A percentile compares a stretch with the other conserved stretches of the same genome.
Conservation (phyloP, 2,113 vertebrate genomes). For the Ctenodactylus gundi region DNA sequence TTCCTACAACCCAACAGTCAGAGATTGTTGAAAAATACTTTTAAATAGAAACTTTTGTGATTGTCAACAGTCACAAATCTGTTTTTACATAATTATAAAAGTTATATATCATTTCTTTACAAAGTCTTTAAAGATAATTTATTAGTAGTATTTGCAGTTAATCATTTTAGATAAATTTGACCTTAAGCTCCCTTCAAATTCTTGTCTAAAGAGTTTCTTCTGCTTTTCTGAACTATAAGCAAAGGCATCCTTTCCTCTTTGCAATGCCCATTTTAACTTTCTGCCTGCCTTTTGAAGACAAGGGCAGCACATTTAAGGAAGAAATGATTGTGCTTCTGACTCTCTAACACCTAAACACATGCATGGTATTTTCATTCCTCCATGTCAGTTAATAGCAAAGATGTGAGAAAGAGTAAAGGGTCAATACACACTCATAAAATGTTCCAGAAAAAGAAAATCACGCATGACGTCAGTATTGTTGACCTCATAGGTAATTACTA, state of each 20-base stretch:
- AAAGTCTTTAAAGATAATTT: not conserved
- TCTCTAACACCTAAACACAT: not conserved
- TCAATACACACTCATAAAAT: not conserved
- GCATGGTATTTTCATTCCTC: not conserved
- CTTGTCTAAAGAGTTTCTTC: not conserved
- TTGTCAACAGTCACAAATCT: not conserved
- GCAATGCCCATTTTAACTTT: not conserved
- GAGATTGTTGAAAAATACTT: not conserved
- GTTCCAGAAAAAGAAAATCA: not conserved
- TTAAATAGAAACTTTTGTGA: not conserved
- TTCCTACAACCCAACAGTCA: not conserved
- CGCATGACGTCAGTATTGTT: not conserved
- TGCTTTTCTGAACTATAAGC: not conserved
- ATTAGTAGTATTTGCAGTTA: not conserved
- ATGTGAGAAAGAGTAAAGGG: not conserved
- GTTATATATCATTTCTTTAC: not conserved
- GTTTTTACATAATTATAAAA: not conserved
- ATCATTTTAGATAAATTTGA: not conserved
- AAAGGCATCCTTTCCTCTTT: not conserved
- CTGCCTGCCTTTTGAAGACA: not conserved
- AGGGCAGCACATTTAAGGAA: not conserved
- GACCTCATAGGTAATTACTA: not conserved
- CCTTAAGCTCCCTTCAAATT: not conserved
- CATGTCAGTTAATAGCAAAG: not conserved
- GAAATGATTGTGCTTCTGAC: not conserved